Base-by-base conservation (phyloP, 1,140 invertebrate genomes). In the Atta cephalotes region DNA sequence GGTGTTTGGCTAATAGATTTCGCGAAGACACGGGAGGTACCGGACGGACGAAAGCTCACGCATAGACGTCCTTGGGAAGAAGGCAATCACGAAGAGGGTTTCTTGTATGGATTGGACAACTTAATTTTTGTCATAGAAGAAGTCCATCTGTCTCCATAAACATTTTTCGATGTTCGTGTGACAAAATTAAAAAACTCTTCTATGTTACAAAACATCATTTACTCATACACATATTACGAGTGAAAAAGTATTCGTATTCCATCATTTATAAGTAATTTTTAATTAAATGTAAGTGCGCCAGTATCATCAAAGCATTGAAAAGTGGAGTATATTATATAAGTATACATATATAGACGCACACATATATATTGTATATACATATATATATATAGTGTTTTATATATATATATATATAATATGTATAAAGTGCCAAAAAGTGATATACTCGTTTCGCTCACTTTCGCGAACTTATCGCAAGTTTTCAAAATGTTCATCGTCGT, bases 1-100 rank as follows among this genome's bases (percentile, higher is more conserved):
- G 98, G 98, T 72, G 98, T 98, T 3, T 99, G 98, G 98, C 96
- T 99, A 86, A 99, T 99, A 80, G 99, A 99, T 93, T 99, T 99
- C 95, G 98, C 98, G 18, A 99, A 99, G 93, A 99, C 98, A 0
- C 96, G 97, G 18, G 96, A 96, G 66, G 95, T 99, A 45, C 98
- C 98, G 0, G 95, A 97, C 45, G 97, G 96, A 16, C 90, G 97
- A 16, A 95, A 93, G 71, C 96, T 99, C 3, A 97, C 97, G 74
- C 99, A 99, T 93, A 96, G 98, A 66, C 95, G 94, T 16, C 94
- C 96, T 39, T 99, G 99, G 99, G 93, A 96, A 58, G 97, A 98
- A 88, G 98, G 98, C 16, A 99, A 99, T 93, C 98, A 98, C 90
- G 99, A 99, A 95, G 99, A 99, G 95, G 99, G 99, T 9, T 98